Evolutionary conservation across 2,888 invertebrate species (phyloP), one percentile per base, ranked within the genome.

Genomic region (Hecatera dysodea): DNA sequence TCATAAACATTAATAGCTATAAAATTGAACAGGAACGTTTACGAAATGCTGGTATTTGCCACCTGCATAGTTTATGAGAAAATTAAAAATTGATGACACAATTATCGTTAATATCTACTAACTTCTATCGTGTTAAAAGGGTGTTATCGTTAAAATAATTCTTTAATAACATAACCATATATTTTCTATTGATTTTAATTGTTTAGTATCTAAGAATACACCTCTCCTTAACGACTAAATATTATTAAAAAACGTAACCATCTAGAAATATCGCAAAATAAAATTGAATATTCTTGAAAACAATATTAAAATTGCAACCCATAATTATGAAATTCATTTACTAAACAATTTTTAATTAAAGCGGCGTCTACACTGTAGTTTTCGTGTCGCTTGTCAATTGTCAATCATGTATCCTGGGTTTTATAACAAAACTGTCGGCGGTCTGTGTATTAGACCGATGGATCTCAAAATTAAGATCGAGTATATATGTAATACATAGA

Each of bases 331-430:
- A 55, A 62, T 65, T 56, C n/a, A 78, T 78, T 81, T 67, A 27
- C n/a, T 48, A 39, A 76, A 64, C 36, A 69, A 56, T 11, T 79
- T 82, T 82, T 74, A 82, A 81, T 82, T 81, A 79, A 79, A 50
- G 36, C 27, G 29, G 27, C 9, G 50, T 52, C 22, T 42, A 50
- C 63, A 65, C 46, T 67, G 69, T 46, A 53, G 50, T 66, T 65
- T 82, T 59, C 65, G 22, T 53, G 67, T 68, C 50, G 22, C n/a
- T 52, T 17, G 52, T 73, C 69, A 70, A 64, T 83, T 78, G 86
- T 77, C 78, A 74, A 72, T 83, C 82, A 80, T 81, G 76, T 82
- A 75, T 82, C 55, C 57, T 36, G 24, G 1, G 69, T 72, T 69
- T 85, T 76, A 64, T 33, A 57, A 48, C 27, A 15, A 46, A 59